Evolutionary conservation across 2,888 invertebrate species (phyloP).

Genomic region (Coenonympha glycerion): DNA sequence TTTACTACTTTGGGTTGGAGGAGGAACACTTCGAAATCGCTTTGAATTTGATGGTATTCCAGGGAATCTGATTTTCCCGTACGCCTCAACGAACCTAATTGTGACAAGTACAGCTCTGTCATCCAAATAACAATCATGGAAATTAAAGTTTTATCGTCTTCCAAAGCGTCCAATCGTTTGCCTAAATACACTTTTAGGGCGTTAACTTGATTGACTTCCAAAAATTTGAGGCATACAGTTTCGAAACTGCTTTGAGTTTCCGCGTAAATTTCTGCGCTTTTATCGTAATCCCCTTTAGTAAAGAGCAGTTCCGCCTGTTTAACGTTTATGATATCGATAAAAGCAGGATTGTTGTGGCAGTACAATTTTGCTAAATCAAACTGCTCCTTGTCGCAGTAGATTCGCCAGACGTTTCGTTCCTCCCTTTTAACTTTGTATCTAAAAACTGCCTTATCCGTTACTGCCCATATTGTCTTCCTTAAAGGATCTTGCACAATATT

Average conservation of each 20-base stretch:
- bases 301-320: conserved; percentile 93
- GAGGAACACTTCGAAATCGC: conserved; percentile 86
- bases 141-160: conserved; percentile 88
- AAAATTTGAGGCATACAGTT: conserved; percentile 93
- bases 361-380: conserved; percentile 92
- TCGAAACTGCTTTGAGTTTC: conserved; percentile 95
- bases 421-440: conserved; percentile 89
- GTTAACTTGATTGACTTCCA: conserved; percentile 86
- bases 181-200: conserved; percentile 92
- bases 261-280: conserved; percentile 91
- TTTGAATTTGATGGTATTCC: conserved; percentile 79
- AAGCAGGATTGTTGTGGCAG: conserved; percentile 86
- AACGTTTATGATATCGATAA: conserved; percentile 87
- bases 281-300: conserved; percentile 83
- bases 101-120: conserved; percentile 92
- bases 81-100: conserved; percentile 84
- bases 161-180: conserved; percentile 84
- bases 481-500: conserved; percentile 87
- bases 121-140: conserved; percentile 97
- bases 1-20: conserved; percentile 82
- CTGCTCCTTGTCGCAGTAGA: conserved; percentile 89
- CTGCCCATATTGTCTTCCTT: conserved; percentile 88
- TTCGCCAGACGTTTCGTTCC: conserved; percentile 90
- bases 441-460: conserved; percentile 89
- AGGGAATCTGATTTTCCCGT: conserved; percentile 56